Evolutionary conservation across 2,113 vertebrate genomes (phyloP).

Genomic region (Eupsittula cactorum): DNA sequence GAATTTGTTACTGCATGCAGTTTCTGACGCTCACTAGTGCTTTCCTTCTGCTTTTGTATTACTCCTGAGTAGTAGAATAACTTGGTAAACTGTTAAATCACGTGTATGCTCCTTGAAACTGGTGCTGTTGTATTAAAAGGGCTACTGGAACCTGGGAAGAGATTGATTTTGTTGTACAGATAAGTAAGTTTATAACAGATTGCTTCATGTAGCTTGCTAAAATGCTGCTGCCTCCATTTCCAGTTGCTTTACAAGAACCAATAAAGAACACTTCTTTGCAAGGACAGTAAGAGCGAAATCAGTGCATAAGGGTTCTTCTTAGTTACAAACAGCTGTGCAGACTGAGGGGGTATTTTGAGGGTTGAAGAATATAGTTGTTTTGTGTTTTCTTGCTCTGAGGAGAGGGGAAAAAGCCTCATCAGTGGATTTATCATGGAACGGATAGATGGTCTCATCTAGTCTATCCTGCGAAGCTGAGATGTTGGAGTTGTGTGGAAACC

Average conservation of each 20-base stretch:
- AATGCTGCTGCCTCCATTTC: not conserved
- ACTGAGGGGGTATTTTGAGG: not conserved
- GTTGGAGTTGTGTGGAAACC: not conserved
- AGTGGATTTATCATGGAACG: rapidly evolving
- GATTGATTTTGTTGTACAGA: not conserved
- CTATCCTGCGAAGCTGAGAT: rapidly evolving
- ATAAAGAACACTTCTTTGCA: not conserved
- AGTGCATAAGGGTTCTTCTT: not conserved
- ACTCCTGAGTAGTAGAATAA: not conserved
- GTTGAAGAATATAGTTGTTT: not conserved
- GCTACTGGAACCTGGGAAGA: not conserved
- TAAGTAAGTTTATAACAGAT: not conserved
- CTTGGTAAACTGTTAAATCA: not conserved
- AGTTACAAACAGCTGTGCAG: not conserved
- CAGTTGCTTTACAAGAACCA: not conserved
- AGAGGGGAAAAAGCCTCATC: not conserved
- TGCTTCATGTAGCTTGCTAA: not conserved
- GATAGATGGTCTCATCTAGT: not conserved
- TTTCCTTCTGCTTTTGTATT: not conserved
- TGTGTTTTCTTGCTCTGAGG: not conserved
- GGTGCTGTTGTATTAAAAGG: not conserved
- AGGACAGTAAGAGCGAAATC: not conserved
- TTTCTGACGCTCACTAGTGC: not conserved
- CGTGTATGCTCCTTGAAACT: not conserved
- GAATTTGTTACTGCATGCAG: not conserved